Base-by-base conservation (phyloP, 2,797 vertebrate genomes). In the Cyprinodon diabolis region DNA sequence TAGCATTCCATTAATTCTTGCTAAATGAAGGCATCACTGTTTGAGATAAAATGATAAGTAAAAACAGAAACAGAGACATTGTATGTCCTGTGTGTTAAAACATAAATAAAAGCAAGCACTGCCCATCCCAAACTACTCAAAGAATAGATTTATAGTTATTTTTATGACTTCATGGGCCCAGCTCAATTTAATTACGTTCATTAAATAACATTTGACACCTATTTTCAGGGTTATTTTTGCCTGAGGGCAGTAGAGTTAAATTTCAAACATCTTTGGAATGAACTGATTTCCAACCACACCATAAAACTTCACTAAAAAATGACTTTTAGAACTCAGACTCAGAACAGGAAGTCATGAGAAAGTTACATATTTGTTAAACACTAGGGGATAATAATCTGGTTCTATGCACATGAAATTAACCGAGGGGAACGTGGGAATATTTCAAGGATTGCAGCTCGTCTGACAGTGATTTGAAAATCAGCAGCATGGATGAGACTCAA, bases 351-450 rank as follows among this genome's bases (percentile, higher is more conserved):
- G 72, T 40, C 35, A 74, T 65, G 30, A 69, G 49, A 75, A 76
- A 74, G 58, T n/a, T 65, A 68, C 63, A 87, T 78, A 86, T 76
- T 82, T 88, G 25, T 75, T 13, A 78, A 75, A 69, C 77, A 57
- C 57, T n/a, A 25, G 76, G 88, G 80, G 68, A 78, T 70, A 71
- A 17, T 45, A 75, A 71, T 56, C 47, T 12, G 40, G 69, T 57
- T 35, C 37, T 52, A 55, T 69, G 77, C 45, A 71, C 19, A 75
- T 75, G 37, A 78, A 80, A 55, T 72, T 25, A 68, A 65, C 69
- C 48, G 71, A 12, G 11, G 75, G 70, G 69, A 68, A 23, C 58
- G 79, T 72, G 75, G 73, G 79, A 83, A 87, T 73, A 71, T 71
- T 75, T 80, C 37, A n/a, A 54, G 71, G 85, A 63, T 55, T 6